Base-by-base conservation (phyloP, 2,888 invertebrate genomes). In the Mantis religiosa region DNA sequence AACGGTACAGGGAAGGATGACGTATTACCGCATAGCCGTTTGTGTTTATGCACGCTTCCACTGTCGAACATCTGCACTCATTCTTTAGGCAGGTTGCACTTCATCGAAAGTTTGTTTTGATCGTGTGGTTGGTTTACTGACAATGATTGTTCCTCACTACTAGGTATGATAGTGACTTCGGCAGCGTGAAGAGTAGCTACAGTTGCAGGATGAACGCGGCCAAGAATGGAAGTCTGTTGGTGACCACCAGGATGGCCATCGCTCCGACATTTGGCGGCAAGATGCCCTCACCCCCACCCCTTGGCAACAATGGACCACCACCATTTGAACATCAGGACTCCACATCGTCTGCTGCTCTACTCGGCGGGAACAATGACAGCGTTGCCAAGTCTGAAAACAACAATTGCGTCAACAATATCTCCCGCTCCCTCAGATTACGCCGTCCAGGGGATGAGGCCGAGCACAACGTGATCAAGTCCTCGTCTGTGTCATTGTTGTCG, bases 141-240 rank as follows among this genome's bases (percentile, higher is more conserved):
- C 14, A 15, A 20, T 71, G 15, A 20, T 71, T 6, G 8, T 25
- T 71, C 20, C 15, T 25, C 54, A 54, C 15, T 20, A 4, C 30
- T n/a, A 71, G 54, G 54, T 87, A 87, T 30, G 82, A 87, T 27
- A 87, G 82, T 15, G 87, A 87, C 27, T 82, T 54, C 12, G 34
- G 82, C 28, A 86, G 86, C 71, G 86, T 86, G 25, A 86, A 81
- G 30, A 87, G 82, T 15, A 87, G 28, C 27, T 87, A 82, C 15
- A 87, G 87, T 15, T 87, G 87, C 54, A 87, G 87, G 34, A 82
- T 82, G 87, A 86, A 81, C 28, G 30, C 86, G 20, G 54, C 54
- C 20, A 86, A 86, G 81, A 87, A 87, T 25, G 87, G 87, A 7
- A 87, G 87, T 34, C 28, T 82, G 4, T 8, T 87, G 27, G 27